These are phyloP conservation scores for Halcyon malimbica DNA, from an alignment of 2,113 vertebrate genomes.

Conservation along the genomic window DNA sequence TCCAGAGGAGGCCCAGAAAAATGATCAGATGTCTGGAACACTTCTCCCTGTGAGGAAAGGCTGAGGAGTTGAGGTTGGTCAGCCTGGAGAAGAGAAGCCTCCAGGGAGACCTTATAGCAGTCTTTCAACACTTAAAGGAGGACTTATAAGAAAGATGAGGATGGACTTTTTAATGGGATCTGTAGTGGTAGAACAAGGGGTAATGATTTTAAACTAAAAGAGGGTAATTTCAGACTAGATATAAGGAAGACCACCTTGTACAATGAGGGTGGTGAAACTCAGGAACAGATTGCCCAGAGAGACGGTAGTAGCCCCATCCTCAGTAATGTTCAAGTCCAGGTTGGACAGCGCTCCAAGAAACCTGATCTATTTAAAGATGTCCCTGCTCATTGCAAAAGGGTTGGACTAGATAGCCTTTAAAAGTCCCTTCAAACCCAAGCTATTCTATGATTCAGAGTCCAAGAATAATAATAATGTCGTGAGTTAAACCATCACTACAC, in stretches of 20 bases:
- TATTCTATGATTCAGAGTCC: not conserved
- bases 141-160: not conserved
- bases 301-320: not conserved
- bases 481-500: not conserved
- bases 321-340: not conserved
- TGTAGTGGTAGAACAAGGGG: not conserved
- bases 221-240: not conserved
- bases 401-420: not conserved
- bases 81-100: not conserved
- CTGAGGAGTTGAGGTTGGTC: not conserved
- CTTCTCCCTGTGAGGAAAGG: not conserved
- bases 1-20: not conserved
- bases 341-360: not conserved
- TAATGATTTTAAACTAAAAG: not conserved
- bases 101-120: not conserved
- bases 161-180: not conserved
- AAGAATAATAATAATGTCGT: not conserved
- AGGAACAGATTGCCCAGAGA: not conserved
- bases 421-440: not conserved
- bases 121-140: not conserved
- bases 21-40: not conserved
- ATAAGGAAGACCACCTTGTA: not conserved
- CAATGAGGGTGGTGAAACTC: not conserved
- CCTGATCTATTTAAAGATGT: not conserved
- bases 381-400: not conserved